These are phyloP conservation scores for Calyptomena viridis DNA, from an alignment of 2,113 vertebrate species.

Conservation along the genomic window DNA sequence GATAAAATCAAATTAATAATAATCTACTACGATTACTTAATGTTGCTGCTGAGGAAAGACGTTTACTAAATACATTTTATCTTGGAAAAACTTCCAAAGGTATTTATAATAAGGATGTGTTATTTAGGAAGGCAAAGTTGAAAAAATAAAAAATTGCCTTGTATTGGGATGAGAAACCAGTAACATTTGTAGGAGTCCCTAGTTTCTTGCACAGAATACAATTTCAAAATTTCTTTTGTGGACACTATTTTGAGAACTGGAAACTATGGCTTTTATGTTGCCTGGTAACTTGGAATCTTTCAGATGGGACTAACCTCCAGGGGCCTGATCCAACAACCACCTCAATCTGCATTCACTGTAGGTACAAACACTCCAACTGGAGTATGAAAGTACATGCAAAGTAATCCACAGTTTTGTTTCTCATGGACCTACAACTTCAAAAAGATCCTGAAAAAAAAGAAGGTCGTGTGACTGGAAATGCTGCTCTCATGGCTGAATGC, in stretches of 20 bases:
- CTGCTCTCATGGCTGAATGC: neutral
- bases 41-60: neutral
- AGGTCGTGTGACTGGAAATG: neutral
- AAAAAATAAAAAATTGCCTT: neutral
- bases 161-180: neutral
- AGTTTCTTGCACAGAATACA: neutral
- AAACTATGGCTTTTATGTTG: neutral
- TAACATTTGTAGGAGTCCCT: neutral
- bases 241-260: neutral
- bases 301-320: neutral
- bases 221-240: neutral
- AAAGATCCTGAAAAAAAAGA: neutral
- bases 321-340: neutral
- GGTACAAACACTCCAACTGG: neutral
- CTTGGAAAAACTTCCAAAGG: neutral
- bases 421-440: neutral
- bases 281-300: neutral
- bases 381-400: neutral
- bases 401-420: neutral
- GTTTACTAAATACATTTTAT: neutral
- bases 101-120: neutral
- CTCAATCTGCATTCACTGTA: neutral
- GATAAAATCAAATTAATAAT: neutral
- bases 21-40: neutral
- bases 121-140: neutral